Conservation (phyloP, 1,140 invertebrate genomes). For the Penaeus indicus region DNA sequence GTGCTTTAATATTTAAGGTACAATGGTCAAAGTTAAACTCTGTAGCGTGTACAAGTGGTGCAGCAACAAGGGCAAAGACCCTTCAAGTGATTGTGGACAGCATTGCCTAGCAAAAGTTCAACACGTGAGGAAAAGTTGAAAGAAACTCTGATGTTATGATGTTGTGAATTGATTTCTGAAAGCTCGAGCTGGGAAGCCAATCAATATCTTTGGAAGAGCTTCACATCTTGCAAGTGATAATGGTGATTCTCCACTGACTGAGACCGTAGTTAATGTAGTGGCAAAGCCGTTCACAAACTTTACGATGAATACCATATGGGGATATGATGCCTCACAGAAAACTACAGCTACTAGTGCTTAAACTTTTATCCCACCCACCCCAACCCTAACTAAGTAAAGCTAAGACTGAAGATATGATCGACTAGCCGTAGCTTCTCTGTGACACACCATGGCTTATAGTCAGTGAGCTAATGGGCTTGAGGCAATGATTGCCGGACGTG, state of each 20-base stretch:
- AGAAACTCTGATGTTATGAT: background rate
- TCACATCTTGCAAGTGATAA: background rate
- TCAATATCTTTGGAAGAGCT: background rate
- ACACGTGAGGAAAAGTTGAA: too few species aligned
- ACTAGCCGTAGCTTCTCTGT: constrained; percentile 1
- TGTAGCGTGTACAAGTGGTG: too few species aligned
- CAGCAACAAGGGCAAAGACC: too few species aligned
- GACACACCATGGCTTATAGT: constrained; percentile 21
- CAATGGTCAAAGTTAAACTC: too few species aligned
- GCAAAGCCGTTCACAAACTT: constrained; percentile 33
- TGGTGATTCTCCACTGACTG: background rate
- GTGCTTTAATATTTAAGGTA: background rate
- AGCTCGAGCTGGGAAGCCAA: too few species aligned
- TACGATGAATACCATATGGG: background rate
- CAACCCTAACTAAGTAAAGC: background rate
- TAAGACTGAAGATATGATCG: background rate
- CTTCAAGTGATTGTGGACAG: constrained; percentile 27
- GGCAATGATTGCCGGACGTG: background rate
- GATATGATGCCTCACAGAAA: constrained; percentile 30
- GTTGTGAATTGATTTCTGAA: too few species aligned
- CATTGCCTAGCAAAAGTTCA: constrained; percentile 16
- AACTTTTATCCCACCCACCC: background rate
- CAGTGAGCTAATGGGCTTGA: constrained; percentile 35
- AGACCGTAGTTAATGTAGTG: background rate
- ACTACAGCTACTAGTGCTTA: background rate